Evolutionary conservation across 2,797 vertebrate species (phyloP).

Genomic region (Acanthornis magna): DNA sequence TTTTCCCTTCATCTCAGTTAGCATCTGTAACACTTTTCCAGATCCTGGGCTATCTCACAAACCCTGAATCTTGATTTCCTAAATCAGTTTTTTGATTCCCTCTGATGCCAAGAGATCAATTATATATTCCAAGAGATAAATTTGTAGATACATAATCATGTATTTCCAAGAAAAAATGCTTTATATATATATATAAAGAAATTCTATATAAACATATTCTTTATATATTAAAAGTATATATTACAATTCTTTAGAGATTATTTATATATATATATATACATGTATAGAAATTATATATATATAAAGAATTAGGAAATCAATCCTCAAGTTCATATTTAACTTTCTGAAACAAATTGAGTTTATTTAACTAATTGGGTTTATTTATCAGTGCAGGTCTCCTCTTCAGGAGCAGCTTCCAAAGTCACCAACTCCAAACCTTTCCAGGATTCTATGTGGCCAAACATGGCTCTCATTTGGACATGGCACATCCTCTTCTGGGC

Average conservation of each 20-base stretch:
- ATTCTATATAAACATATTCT: neutral
- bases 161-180: neutral
- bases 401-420: neutral
- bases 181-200: neutral
- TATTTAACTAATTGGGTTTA: neutral
- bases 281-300: too few species aligned
- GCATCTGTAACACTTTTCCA: neutral
- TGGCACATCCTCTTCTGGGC: neutral
- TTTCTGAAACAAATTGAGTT: neutral
- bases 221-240: neutral
- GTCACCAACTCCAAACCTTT: neutral
- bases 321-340: neutral
- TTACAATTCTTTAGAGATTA: neutral
- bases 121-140: neutral
- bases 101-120: neutral
- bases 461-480: fast-evolving
- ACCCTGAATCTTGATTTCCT: neutral
- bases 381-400: neutral
- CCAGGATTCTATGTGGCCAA: neutral
- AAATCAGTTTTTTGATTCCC: neutral
- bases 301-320: neutral
- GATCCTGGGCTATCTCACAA: neutral
- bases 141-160: neutral
- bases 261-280: too few species aligned
- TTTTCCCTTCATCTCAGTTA: neutral